Conservation (phyloP, 2,113 vertebrate genomes). For the Morone saxatilis region DNA sequence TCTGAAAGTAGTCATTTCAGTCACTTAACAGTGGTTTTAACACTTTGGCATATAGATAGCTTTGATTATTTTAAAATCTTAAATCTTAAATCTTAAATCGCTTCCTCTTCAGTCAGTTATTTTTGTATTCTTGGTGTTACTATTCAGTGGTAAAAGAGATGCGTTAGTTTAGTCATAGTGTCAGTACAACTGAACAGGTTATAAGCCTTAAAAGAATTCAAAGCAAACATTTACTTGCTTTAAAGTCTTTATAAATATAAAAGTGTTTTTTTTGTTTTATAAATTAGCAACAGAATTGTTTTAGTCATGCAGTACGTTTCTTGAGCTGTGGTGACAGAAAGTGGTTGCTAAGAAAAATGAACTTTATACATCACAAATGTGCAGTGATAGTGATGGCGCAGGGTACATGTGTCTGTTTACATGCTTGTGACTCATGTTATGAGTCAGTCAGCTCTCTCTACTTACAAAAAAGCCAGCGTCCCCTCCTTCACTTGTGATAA, state of each 20-base stretch:
- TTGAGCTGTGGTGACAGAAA: neutral
- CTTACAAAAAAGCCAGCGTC: constrained; percentile 2
- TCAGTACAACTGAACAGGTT: neutral
- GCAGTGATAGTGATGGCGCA: neutral
- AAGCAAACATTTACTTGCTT: neutral
- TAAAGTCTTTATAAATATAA: neutral
- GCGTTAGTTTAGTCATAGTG: neutral
- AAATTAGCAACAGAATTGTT: neutral
- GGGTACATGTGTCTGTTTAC: constrained; percentile 20
- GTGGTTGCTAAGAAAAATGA: neutral
- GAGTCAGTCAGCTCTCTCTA: constrained; percentile 23
- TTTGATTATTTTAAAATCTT: neutral
- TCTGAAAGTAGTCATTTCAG: neutral
- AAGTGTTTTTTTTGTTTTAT: neutral
- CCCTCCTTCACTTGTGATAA: constrained; percentile 82
- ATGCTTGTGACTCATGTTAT: constrained; percentile 16
- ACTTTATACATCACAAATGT: neutral
- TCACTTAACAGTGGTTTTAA: neutral
- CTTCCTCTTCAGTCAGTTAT: neutral
- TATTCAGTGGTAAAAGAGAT: too few relatives aligned
- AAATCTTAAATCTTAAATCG: neutral
- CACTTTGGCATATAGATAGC: neutral
- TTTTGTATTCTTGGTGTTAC: neutral
- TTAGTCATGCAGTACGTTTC: neutral
- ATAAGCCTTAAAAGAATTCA: neutral